phyloP scores from a whole-genome alignment of 2,113 vertebrate genomes.

The Limanda limanda region DNA sequence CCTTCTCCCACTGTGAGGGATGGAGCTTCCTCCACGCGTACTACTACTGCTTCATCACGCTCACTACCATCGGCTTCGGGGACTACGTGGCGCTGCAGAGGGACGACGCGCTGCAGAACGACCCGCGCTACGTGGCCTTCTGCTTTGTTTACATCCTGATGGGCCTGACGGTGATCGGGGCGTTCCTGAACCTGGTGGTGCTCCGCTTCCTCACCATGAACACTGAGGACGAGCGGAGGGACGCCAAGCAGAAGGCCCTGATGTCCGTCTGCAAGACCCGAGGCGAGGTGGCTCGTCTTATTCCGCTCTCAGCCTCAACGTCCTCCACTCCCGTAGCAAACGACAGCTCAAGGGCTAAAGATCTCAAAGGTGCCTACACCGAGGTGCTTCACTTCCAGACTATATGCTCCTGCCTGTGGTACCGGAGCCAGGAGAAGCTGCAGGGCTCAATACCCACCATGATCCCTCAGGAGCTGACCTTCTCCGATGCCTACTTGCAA shows the following conservation, averaged over 20 bases:
- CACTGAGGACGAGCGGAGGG: slow-evolving; percentile 92
- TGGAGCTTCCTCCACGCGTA: slow-evolving; percentile 99
- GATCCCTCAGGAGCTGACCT: slow-evolving; percentile 89
- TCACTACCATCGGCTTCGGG: slow-evolving; percentile 93
- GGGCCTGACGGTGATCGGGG: slow-evolving; percentile 96
- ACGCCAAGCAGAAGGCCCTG: slow-evolving; percentile 89
- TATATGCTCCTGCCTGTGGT: slow-evolving; percentile 97
- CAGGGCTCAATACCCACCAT: slow-evolving; percentile 85
- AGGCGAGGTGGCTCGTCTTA: slow-evolving; percentile 63
- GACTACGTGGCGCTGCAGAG: slow-evolving; percentile 93
- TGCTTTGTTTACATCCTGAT: slow-evolving; percentile 98
- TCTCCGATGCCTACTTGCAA: slow-evolving; percentile 90
- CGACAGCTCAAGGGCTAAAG: slow-evolving; percentile 56
- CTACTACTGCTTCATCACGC: slow-evolving; percentile 99
- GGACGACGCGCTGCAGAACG: slow-evolving; percentile 92
- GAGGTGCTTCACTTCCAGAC: slow-evolving; percentile 97
- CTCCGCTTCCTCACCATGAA: slow-evolving; percentile 99
- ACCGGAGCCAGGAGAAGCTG: slow-evolving; percentile 92
- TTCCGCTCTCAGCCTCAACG: slow-evolving; percentile 40
- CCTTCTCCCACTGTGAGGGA: slow-evolving; percentile 94
- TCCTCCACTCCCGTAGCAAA: slow-evolving; percentile 58
- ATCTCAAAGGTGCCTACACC: slow-evolving; percentile 88
- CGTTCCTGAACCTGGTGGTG: slow-evolving; percentile 98
- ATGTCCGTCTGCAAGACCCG: slow-evolving; percentile 76
- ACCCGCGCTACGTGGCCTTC: slow-evolving; percentile 96